These are phyloP conservation scores for Palythoa grandis DNA, from an alignment of 92 coral and sea anemone species.

Conservation along the genomic window DNA sequence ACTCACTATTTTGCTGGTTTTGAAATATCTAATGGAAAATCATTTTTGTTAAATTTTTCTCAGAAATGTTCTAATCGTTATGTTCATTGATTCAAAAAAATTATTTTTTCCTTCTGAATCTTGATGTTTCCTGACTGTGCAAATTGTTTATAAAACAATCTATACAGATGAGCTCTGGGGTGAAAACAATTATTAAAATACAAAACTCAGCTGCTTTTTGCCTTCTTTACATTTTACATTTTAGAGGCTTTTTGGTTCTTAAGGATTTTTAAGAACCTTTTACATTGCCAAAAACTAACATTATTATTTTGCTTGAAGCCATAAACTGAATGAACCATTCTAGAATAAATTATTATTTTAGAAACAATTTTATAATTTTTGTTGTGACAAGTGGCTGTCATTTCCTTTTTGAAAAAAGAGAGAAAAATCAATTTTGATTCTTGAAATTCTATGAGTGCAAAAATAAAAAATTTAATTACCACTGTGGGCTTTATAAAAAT, in stretches of 20 bases:
- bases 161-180: neutral
- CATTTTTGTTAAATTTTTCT: neutral
- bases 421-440: too few relatives aligned
- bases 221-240: neutral
- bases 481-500: neutral
- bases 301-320: too few relatives aligned
- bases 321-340: too few relatives aligned
- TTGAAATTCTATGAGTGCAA: too few relatives aligned
- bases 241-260: neutral
- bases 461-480: too few relatives aligned
- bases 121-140: neutral
- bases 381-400: too few relatives aligned
- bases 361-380: too few relatives aligned
- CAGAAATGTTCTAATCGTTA: neutral
- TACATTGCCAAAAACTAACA: too few relatives aligned
- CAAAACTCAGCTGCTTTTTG: neutral
- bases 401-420: too few relatives aligned
- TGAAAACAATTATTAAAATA: neutral
- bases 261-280: neutral
- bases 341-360: too few relatives aligned
- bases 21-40: neutral
- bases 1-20: neutral
- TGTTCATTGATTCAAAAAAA: neutral
- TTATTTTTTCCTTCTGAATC: slow-evolving; percentile 9
- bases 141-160: slow-evolving; percentile 8